Evolutionary conservation across 2,113 vertebrate species (phyloP).

Genomic region (Megaleporinus macrocephalus): DNA sequence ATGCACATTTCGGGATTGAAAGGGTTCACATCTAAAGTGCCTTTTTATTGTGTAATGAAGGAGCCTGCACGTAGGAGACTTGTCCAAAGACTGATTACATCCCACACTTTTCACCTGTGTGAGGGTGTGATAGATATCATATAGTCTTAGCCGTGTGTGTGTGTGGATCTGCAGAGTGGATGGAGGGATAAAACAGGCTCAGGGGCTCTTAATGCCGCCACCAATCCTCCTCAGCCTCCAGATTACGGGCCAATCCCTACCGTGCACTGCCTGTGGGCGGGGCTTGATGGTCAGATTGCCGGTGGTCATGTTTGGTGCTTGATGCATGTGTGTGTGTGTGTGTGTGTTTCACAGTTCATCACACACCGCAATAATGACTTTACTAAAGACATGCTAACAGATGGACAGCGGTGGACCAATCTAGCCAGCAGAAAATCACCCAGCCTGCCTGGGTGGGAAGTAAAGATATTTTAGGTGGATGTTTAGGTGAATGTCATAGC

Average conservation of each 20-base stretch:
- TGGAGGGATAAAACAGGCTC: conserved; percentile 65
- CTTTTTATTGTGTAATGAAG: too few species aligned
- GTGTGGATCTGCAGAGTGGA: conserved; percentile 51
- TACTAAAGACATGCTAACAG: not conserved
- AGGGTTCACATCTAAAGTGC: too few species aligned
- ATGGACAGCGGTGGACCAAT: too few species aligned
- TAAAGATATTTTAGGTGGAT: conserved; percentile 4
- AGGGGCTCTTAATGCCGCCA: conserved; percentile 57
- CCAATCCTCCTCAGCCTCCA: conserved; percentile 55
- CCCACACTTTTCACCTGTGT: not conserved
- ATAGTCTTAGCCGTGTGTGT: conserved; percentile 5
- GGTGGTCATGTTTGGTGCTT: conserved; percentile 1
- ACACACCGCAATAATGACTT: not conserved
- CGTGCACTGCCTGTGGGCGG: conserved; percentile 50
- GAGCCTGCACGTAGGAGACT: not conserved
- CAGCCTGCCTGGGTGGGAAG: not conserved
- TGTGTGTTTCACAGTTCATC: not conserved
- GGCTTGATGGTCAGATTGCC: conserved; percentile 23
- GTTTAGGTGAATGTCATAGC: not conserved
- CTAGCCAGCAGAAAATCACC: not conserved
- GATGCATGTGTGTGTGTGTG: not conserved
- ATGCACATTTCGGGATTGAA: too few species aligned
- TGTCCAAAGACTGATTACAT: not conserved
- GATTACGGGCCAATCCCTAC: conserved; percentile 64
- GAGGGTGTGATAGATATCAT: not conserved